These are phyloP conservation scores for Phoeniculus purpureus DNA, from an alignment of 2,797 vertebrate species.

Conservation along the genomic window DNA sequence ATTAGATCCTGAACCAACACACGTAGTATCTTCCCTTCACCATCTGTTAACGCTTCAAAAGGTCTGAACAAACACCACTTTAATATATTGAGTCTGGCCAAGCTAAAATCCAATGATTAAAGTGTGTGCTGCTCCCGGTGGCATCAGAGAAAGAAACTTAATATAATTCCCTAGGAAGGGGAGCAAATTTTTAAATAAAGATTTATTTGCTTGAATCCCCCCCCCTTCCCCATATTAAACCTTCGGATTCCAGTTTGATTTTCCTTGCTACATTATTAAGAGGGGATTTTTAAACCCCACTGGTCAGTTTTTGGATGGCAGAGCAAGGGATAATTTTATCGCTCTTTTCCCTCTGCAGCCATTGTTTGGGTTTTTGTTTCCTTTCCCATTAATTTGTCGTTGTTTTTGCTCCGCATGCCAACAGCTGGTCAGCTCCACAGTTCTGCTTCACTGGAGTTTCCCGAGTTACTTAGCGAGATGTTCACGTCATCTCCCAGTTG, in stretches of 20 bases:
- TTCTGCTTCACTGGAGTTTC: background rate
- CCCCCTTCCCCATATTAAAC: conserved; percentile 13
- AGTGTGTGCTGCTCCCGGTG: background rate
- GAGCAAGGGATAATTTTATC: background rate
- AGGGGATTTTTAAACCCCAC: conserved; percentile 35
- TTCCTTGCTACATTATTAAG: conserved; percentile 21
- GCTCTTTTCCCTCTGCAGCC: background rate
- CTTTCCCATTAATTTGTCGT: background rate
- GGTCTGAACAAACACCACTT: conserved; percentile 9
- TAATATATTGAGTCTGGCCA: background rate
- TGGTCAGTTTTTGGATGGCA: background rate
- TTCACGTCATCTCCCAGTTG: background rate
- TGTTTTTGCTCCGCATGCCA: background rate
- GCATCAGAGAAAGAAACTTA: background rate
- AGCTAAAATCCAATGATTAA: background rate
- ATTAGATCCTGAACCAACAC: background rate
- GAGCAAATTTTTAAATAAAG: conserved; percentile 4
- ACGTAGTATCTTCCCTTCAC: background rate
- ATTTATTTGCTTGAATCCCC: conserved; percentile 6
- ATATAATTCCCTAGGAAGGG: background rate
- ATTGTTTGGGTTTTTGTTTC: background rate
- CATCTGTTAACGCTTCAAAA: background rate
- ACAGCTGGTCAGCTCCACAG: background rate
- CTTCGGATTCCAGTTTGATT: background rate
- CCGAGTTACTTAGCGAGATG: background rate